Evolutionary conservation across 1,140 invertebrate genomes (phyloP).

Genomic region (Hermetia illucens): DNA sequence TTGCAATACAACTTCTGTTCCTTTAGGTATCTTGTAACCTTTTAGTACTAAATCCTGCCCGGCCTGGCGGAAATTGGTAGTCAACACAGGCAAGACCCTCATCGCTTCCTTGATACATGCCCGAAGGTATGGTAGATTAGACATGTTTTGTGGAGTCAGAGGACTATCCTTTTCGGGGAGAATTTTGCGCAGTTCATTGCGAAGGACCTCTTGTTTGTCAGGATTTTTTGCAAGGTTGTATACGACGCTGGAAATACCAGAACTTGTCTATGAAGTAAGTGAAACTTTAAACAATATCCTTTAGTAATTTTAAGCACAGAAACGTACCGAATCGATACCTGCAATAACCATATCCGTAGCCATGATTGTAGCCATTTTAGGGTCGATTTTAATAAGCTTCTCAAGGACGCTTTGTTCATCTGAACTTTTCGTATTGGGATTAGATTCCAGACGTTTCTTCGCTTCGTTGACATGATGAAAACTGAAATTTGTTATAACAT

Average conservation of each 20-base stretch:
- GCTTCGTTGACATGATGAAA: slow-evolving; percentile 8
- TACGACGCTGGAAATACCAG: slow-evolving; percentile 8
- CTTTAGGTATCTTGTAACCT: slow-evolving; percentile 40
- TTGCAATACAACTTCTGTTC: slow-evolving; percentile 34
- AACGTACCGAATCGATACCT: slow-evolving; percentile 64
- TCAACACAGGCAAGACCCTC: slow-evolving; percentile 33
- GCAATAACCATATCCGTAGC: slow-evolving; percentile 56
- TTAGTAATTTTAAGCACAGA: slow-evolving; percentile 13
- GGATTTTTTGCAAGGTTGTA: slow-evolving; percentile 44
- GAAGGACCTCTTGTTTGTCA: slow-evolving; percentile 52
- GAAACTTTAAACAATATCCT: neutral
- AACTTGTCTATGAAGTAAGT: slow-evolving; percentile 10
- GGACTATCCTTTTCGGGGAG: slow-evolving; percentile 30
- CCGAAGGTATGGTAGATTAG: slow-evolving; percentile 40
- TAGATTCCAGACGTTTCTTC: slow-evolving; percentile 18
- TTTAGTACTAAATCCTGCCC: slow-evolving; percentile 35
- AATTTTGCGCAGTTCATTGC: slow-evolving; percentile 44
- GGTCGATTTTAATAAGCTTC: slow-evolving; percentile 40
- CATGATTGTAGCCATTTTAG: slow-evolving; percentile 43
- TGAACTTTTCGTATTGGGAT: slow-evolving; percentile 12
- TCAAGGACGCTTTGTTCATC: slow-evolving; percentile 36
- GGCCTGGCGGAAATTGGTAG: slow-evolving; percentile 31
- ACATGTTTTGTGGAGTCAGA: slow-evolving; percentile 36
- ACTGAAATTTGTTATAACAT: slow-evolving; percentile 9
- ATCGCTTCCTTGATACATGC: slow-evolving; percentile 47